Conservation (phyloP, 2,797 vertebrate genomes). For the Brotula barbata region DNA sequence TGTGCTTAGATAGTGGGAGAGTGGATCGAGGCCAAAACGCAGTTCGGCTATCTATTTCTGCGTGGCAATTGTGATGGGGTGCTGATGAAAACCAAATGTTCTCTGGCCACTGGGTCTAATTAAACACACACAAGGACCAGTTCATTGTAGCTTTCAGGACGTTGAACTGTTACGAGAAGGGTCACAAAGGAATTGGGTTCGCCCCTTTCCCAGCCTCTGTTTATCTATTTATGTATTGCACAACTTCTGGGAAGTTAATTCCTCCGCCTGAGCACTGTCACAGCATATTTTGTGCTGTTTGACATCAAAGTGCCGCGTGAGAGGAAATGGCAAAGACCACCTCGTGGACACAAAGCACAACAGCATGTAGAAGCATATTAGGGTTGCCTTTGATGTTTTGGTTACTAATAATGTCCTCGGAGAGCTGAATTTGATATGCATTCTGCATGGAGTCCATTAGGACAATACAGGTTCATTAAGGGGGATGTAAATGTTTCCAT, state of each 20-base stretch:
- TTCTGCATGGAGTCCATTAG: constrained; percentile 73
- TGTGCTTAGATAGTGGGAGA: constrained; percentile 57
- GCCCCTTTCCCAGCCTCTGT: constrained; percentile 56
- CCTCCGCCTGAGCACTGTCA: constrained; percentile 64
- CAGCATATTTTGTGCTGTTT: constrained; percentile 71
- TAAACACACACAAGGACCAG: constrained; percentile 64
- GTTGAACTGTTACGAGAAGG: constrained; percentile 74
- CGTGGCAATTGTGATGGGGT: constrained; percentile 61
- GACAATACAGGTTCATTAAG: constrained; percentile 73
- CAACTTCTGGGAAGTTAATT: constrained; percentile 76
- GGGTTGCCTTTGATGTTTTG: constrained; percentile 75
- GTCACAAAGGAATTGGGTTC: constrained; percentile 62
- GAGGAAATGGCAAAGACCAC: constrained; percentile 77
- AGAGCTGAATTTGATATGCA: constrained; percentile 75
- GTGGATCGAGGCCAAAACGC: constrained; percentile 52
- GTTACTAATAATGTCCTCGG: constrained; percentile 70
- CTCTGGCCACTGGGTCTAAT: constrained; percentile 75
- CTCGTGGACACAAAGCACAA: constrained; percentile 74
- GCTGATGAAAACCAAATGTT: constrained; percentile 82
- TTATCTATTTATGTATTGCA: constrained; percentile 77
- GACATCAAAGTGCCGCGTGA: constrained; percentile 77
- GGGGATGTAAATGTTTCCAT: constrained; percentile 77
- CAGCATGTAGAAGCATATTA: constrained; percentile 72
- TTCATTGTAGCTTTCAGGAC: constrained; percentile 62
- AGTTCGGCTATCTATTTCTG: constrained; percentile 60